Percentiles rank a stretch among this genome's conserved stretches.
Evolutionary conservation across 2,797 vertebrate species (phyloP).

Genomic region (Tangara arthus): DNA sequence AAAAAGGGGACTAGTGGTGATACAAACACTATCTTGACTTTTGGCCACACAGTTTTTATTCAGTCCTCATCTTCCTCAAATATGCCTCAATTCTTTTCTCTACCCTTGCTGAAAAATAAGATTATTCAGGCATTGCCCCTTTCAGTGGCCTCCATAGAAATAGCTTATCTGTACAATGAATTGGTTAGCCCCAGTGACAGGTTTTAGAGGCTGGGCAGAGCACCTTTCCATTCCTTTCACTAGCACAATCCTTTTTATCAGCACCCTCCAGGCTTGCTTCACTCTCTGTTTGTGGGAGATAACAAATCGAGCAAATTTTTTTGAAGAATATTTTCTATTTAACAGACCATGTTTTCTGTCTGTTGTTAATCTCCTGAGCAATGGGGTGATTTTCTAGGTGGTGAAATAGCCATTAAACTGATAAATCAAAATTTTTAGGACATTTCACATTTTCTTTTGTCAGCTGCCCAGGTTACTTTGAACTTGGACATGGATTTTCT

Average conservation of each 20-base stretch:
- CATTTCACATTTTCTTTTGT: background rate
- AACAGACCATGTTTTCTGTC: background rate
- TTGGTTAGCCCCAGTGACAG: background rate
- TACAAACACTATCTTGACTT: background rate
- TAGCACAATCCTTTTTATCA: slow-evolving; percentile 32
- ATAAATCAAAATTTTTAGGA: background rate
- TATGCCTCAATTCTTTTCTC: background rate
- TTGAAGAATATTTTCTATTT: background rate
- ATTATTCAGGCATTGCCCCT: background rate
- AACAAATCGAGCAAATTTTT: background rate
- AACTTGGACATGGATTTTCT: background rate
- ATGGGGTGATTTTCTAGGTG: background rate
- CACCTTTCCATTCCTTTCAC: slow-evolving; percentile 11
- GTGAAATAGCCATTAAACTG: background rate
- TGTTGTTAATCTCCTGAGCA: background rate
- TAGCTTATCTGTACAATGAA: slow-evolving; percentile 17
- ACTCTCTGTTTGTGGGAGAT: background rate
- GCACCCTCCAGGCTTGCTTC: slow-evolving; percentile 1
- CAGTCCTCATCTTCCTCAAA: background rate
- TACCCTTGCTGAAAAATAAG: background rate
- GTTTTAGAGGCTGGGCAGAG: background rate
- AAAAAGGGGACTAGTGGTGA: background rate
- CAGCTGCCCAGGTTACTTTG: background rate
- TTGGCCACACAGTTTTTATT: background rate
- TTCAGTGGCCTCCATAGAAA: background rate